These are phyloP conservation scores for Epicauta chinensis DNA, from an alignment of 1,140 invertebrate species.

Conservation along the genomic window DNA sequence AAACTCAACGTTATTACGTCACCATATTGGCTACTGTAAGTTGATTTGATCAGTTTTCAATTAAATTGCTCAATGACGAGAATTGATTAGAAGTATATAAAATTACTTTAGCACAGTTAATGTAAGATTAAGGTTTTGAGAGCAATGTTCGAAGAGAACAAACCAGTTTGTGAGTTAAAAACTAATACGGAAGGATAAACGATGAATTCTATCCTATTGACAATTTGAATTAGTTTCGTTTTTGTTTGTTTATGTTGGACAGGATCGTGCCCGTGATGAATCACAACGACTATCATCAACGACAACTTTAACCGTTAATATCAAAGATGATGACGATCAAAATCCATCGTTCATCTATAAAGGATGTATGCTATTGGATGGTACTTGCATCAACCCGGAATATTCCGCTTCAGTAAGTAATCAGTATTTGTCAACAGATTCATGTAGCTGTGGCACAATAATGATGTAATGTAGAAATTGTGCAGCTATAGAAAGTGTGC, in stretches of 20 bases:
- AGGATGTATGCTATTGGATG: slow-evolving; percentile 69
- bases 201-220: neutral
- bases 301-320: slow-evolving; percentile 77
- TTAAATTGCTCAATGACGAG: too few relatives aligned
- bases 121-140: too few relatives aligned
- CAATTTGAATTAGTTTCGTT: neutral
- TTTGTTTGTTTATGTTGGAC: too few relatives aligned
- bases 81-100: too few relatives aligned
- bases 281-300: slow-evolving; percentile 70
- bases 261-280: slow-evolving; percentile 76
- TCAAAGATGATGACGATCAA: slow-evolving; percentile 83
- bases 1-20: slow-evolving; percentile 80
- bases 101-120: too few relatives aligned
- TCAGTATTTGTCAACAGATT: too few relatives aligned
- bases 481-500: too few relatives aligned
- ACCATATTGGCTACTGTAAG: slow-evolving; percentile 85
- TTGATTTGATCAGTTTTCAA: slow-evolving; percentile 40
- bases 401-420: slow-evolving; percentile 63
- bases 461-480: too few relatives aligned
- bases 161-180: slow-evolving; percentile 8
- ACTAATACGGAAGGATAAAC: too few relatives aligned
- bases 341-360: slow-evolving; percentile 82
- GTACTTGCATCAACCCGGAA: slow-evolving; percentile 76
- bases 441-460: too few relatives aligned
- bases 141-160: neutral